Base-by-base conservation (phyloP, 2,113 vertebrate species). In the Dipodomys stephensi region DNA sequence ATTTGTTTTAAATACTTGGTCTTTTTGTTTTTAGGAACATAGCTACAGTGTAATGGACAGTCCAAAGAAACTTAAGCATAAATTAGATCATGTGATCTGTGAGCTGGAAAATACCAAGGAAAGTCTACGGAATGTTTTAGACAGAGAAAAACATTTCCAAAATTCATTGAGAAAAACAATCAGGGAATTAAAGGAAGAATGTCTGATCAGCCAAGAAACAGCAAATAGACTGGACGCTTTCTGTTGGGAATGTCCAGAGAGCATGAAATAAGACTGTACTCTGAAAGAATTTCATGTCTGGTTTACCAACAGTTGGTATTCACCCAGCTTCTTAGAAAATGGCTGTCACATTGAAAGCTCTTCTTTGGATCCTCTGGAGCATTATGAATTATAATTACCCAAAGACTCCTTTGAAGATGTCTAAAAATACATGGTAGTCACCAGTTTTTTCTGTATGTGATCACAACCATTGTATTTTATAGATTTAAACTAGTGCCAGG, bases 1-100 rank as follows among this genome's bases (percentile, higher is more conserved):
- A 8, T 89, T 15, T 89, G 65, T 39, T 71, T 83, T 95, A 90
- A 69, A 94, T 94, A 89, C 87, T 85, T 68, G 68, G 30, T 91
- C 9, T 93, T 94, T 96, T 57, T 96, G 30, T 95, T 97, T 97
- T 93, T 77, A 97, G 96, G 97, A 97, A 74, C 97, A 97, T 83
- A 97, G 97, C 95, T 97, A 97, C 96, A 97, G 97, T 94, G 90
- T 97, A 83, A 97, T 94, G 97, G 97, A 96, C 92, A 97, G 97
- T 78, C 97, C 97, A 89, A 97, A 96, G 96, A 97, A 96, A 83
- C 96, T 97, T 86, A 97, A 97, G 60, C 94, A 92, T 93, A 96
- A 97, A 92, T 85, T 97, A 94, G 96, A 97, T 84, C 90, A 87
- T 49, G 95, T 97, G 88, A 96, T 97, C 96, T 93, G 73, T 87